Conservation (phyloP, 2,113 vertebrate species). For the Formicarius rufipectus region DNA sequence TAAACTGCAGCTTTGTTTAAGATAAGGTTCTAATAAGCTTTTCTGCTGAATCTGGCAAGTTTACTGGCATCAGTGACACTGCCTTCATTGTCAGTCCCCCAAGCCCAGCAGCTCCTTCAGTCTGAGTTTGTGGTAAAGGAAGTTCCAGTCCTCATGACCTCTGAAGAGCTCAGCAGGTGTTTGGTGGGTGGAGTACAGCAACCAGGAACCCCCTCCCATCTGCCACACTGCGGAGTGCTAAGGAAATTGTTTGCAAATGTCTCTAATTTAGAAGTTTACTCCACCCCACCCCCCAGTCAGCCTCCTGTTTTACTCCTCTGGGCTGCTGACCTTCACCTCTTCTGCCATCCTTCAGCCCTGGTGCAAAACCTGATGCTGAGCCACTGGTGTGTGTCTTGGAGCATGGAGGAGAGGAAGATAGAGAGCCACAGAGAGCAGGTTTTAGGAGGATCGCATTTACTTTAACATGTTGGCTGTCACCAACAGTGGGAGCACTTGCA, state of each 20-base stretch:
- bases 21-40: conserved; percentile 46
- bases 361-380: background rate
- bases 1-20: conserved; percentile 45
- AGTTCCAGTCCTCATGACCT: background rate
- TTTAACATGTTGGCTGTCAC: background rate
- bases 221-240: background rate
- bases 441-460: background rate
- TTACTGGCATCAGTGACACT: background rate
- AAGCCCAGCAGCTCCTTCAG: conserved; percentile 8
- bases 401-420: background rate
- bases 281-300: background rate
- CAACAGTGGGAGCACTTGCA: background rate
- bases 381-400: accelerated
- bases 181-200: background rate
- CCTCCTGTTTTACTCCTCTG: background rate
- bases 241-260: conserved; percentile 59
- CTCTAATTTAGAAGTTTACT: background rate
- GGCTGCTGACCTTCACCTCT: conserved; percentile 7
- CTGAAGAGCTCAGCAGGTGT: conserved; percentile 53
- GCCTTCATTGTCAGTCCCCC: background rate
- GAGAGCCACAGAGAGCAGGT: background rate
- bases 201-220: background rate
- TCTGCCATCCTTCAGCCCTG: background rate
- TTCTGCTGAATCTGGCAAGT: background rate
- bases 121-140: background rate